Evolutionary conservation across 2,113 vertebrate species (phyloP).

Genomic region (Percina caprodes): DNA sequence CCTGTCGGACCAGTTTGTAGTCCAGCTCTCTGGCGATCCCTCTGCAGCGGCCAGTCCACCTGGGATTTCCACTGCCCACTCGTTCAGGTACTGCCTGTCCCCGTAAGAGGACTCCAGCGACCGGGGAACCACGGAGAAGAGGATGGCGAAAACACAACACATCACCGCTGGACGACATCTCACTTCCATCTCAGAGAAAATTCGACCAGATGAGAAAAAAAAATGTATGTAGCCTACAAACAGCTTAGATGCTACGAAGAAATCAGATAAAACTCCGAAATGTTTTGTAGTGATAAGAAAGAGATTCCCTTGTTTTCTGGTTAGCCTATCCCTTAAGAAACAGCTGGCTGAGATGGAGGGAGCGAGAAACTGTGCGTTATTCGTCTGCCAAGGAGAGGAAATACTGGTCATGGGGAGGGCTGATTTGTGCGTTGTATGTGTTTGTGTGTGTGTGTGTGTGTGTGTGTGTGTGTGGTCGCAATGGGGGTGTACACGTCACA

Average conservation of each 20-base stretch:
- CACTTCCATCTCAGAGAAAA: conserved; percentile 86
- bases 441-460: neutral
- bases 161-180: conserved; percentile 82
- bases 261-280: conserved; percentile 7
- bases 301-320: neutral
- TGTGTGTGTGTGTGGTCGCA: too few species aligned
- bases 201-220: conserved; percentile 56
- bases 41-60: conserved; percentile 89
- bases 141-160: conserved; percentile 81
- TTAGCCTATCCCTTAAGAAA: conserved; percentile 31
- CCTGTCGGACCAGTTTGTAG: conserved; percentile 95
- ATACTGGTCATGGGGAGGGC: conserved; percentile 57
- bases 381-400: conserved; percentile 70
- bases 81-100: conserved; percentile 93
- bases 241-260: conserved; percentile 12
- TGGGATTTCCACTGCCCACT: conserved; percentile 97
- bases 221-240: conserved; percentile 10
- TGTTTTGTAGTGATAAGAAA: neutral
- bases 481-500: conserved; percentile 96
- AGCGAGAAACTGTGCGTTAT: conserved; percentile 50
- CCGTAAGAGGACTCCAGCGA: conserved; percentile 61
- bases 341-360: conserved; percentile 54
- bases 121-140: conserved; percentile 63
- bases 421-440: conserved; percentile 9
- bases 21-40: conserved; percentile 91